These are phyloP conservation scores for Rhinogobius similis DNA, from an alignment of 2,113 vertebrate species.

Conservation along the genomic window DNA sequence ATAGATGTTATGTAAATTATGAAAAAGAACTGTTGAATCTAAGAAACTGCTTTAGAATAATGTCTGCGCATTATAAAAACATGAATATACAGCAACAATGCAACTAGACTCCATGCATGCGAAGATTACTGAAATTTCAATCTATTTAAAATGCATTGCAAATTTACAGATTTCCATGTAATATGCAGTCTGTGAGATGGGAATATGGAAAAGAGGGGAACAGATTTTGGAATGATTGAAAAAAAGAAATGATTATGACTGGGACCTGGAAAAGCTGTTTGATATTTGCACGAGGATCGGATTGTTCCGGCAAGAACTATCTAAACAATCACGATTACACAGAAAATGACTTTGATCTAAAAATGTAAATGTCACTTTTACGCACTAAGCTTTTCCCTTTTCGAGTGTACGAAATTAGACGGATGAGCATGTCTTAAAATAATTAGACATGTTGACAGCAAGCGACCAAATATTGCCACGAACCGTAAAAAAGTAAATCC, in stretches of 20 bases:
- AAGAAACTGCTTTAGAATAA: not conserved
- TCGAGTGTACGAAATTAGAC: slow-evolving; percentile 26
- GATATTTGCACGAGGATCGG: slow-evolving; percentile 60
- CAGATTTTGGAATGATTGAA: slow-evolving; percentile 40
- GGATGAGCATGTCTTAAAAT: slow-evolving; percentile 7
- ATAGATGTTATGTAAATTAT: not conserved
- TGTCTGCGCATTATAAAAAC: no score
- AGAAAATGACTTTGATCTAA: slow-evolving; percentile 43
- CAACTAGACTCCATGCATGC: slow-evolving; percentile 66
- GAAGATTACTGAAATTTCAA: slow-evolving; percentile 36
- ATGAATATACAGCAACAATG: slow-evolving; percentile 38
- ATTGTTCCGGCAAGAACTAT: slow-evolving; percentile 53
- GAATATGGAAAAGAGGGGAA: slow-evolving; percentile 46
- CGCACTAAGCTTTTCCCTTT: slow-evolving; percentile 8
- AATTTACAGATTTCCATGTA: slow-evolving; percentile 56
- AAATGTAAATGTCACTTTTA: slow-evolving; percentile 59
- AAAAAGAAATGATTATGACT: slow-evolving; percentile 52
- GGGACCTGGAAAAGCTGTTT: slow-evolving; percentile 47
- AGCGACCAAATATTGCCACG: slow-evolving; percentile 8
- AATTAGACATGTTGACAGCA: slow-evolving; percentile 34
- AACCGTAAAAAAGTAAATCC: slow-evolving; percentile 23
- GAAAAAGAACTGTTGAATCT: not conserved
- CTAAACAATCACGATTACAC: slow-evolving; percentile 49
- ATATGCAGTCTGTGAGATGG: slow-evolving; percentile 36
- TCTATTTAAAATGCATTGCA: slow-evolving; percentile 60